These are phyloP conservation scores for Nesoenas mayeri DNA, from an alignment of 2,113 vertebrate species.

Conservation along the genomic window DNA sequence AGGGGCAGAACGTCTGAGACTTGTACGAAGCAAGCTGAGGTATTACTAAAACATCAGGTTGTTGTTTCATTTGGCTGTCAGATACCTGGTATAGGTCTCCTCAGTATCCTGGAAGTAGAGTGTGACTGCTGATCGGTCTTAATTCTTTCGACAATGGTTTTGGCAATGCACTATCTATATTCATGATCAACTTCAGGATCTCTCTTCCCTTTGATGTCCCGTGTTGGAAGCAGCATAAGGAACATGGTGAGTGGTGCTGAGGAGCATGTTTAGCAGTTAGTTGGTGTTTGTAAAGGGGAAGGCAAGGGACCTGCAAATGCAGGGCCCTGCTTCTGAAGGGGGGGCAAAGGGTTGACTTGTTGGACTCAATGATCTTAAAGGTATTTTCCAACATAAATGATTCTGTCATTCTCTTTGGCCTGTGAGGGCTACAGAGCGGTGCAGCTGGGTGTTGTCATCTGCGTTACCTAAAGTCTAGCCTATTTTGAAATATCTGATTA, in stretches of 20 bases:
- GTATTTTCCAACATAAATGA: background rate
- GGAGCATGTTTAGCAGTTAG: background rate
- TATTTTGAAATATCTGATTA: slow-evolving; percentile 8
- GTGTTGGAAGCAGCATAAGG: background rate
- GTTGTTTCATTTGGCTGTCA: background rate
- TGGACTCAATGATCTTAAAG: background rate
- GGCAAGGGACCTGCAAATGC: background rate
- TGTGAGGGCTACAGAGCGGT: background rate
- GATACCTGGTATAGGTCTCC: background rate
- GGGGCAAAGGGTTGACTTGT: background rate
- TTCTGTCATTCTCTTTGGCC: background rate
- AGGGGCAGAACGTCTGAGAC: background rate
- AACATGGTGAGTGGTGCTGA: background rate
- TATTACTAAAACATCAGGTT: background rate
- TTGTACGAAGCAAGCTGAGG: background rate
- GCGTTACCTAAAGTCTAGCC: background rate
- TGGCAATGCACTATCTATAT: background rate
- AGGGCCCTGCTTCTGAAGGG: background rate
- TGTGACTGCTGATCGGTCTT: background rate
- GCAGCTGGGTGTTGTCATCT: background rate
- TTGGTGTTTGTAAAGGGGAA: background rate
- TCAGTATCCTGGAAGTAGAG: background rate
- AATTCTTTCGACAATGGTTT: background rate
- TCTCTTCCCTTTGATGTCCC: background rate
- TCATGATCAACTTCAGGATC: background rate